Evolutionary conservation across 2,888 invertebrate species (phyloP), one percentile per base, ranked within the genome.

Genomic region (Dascillus cervinus): DNA sequence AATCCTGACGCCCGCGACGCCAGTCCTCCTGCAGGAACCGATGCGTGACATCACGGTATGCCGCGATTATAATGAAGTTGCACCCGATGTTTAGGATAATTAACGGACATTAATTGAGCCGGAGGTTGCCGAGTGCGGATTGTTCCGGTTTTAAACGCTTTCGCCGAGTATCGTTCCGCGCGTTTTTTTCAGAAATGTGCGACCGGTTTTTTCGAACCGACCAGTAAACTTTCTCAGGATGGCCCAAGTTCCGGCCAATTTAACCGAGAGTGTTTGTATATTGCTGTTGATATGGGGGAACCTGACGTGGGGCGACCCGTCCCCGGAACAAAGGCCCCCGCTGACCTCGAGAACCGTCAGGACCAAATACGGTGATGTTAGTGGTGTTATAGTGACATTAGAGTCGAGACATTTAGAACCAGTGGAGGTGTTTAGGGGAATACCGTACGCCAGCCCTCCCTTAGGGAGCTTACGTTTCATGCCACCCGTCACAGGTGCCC

Each of bases 401-500:
- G 87, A 88, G 52, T 76, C 81, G 12, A 77, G 86, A 45, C 82
- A 79, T 58, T 66, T 89, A 49, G 88, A 88, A 62, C 84, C 87
- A 33, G 92, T 95, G 11, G 94, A 94, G 64, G 86, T 89, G 43
- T 95, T 90, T 62, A 75, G 87, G 28, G 95, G 95, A 4, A 82
- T 96, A 37, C 94, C 94, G 3, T 96, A 95, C 64, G 96, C 94
- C 13, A 89, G 91, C 26, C 86, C 95, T 11, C 92, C 94, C 15
- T 70, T 85, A 22, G 91, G 89, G 3, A 80, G 82, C 34, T 69
- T 95, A 38, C 75, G 96, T 37, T 96, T 96, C 64, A 94, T 95
- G 91, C 94, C 94, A 6, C 95, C 95, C 11, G 91, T 92, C 11
- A 88, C 87, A 37, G 90, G 91, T 13, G 87, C 90, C 30, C 79